These are phyloP conservation scores for Druon quercuslanigerum DNA, from an alignment of 1,140 invertebrate species.

Conservation along the genomic window DNA sequence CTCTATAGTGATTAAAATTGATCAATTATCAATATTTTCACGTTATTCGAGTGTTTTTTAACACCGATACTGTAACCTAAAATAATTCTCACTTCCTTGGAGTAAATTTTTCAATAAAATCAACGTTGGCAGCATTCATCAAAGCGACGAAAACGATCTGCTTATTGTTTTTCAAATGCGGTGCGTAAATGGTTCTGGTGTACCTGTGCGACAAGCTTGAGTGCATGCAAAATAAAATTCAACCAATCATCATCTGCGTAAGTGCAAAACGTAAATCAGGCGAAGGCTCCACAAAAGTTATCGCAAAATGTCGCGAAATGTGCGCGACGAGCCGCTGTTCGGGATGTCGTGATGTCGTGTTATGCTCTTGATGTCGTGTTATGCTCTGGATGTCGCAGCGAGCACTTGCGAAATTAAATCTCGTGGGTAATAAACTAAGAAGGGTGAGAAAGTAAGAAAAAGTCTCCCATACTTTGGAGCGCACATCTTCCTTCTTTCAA, in stretches of 20 bases:
- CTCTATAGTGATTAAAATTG: too few species aligned
- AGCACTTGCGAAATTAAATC: slow-evolving; percentile 59
- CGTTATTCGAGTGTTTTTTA: too few species aligned
- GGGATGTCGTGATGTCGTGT: slow-evolving; percentile 38
- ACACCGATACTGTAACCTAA: too few species aligned
- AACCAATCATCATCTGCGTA: slow-evolving; percentile 13
- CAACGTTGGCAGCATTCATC: too few species aligned
- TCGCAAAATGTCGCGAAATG: slow-evolving; percentile 71
- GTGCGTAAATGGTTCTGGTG: not conserved
- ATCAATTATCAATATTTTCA: too few species aligned
- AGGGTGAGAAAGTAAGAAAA: slow-evolving; percentile 31
- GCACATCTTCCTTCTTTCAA: not conserved
- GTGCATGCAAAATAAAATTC: not conserved
- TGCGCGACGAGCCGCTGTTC: slow-evolving; percentile 63
- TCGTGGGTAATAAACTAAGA: slow-evolving; percentile 46
- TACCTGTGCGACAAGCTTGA: not conserved
- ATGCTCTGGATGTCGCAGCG: slow-evolving; percentile 65
- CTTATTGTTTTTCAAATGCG: too few species aligned
- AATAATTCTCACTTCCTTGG: too few species aligned
- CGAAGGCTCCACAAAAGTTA: slow-evolving; percentile 47
- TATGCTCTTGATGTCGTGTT: slow-evolving; percentile 53
- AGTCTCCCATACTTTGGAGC: slow-evolving; percentile 32
- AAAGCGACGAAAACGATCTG: too few species aligned
- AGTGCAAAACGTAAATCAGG: not conserved
- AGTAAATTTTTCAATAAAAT: too few species aligned